These are phyloP conservation scores for Melipona quadrifasciata DNA, from an alignment of 1,140 invertebrate genomes.

Conservation along the genomic window DNA sequence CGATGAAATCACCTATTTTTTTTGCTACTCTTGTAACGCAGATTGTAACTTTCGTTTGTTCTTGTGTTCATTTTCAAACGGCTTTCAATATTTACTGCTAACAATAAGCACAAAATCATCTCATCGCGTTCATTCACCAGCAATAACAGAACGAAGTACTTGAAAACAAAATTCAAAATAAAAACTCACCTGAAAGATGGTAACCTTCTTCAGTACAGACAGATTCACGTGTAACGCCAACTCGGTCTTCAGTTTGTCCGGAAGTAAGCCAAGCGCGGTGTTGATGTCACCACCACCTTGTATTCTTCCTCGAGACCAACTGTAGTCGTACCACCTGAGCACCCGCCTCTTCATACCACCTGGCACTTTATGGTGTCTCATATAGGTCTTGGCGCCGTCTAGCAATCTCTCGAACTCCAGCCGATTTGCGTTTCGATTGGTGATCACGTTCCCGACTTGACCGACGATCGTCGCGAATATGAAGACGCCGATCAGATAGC, in stretches of 20 bases:
- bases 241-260: constrained; percentile 98
- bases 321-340: constrained; percentile 98
- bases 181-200: constrained; percentile 79
- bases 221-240: constrained; percentile 97
- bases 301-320: constrained; percentile 97
- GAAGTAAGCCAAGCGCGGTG: constrained; percentile 94
- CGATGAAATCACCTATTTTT: too few relatives aligned
- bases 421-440: constrained; percentile 97
- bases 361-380: constrained; percentile 98
- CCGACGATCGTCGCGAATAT: constrained; percentile 99
- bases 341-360: constrained; percentile 96
- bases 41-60: neutral
- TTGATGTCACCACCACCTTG: constrained; percentile 98
- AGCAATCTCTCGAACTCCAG: constrained; percentile 96
- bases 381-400: constrained; percentile 98
- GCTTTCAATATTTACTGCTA: neutral
- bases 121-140: neutral
- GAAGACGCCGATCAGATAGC: constrained; percentile 98
- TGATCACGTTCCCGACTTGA: constrained; percentile 98
- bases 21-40: neutral
- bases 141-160: neutral
- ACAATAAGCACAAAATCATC: neutral
- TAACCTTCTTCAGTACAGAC: constrained; percentile 96
- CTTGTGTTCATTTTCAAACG: neutral
- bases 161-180: neutral